These are phyloP conservation scores for Metridium senile DNA, from an alignment of 92 coral and sea anemone species.

Conservation along the genomic window DNA sequence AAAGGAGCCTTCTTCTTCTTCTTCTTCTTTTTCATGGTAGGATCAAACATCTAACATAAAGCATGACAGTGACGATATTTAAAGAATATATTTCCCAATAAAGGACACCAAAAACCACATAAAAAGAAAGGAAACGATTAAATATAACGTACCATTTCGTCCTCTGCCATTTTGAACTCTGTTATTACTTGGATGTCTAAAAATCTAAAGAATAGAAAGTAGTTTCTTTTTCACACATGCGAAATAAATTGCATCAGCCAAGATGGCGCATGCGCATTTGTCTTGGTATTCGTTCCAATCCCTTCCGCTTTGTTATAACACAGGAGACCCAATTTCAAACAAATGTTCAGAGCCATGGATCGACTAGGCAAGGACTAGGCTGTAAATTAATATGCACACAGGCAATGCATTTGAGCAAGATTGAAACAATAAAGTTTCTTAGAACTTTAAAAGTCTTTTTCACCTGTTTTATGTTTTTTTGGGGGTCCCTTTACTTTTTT, in stretches of 20 bases:
- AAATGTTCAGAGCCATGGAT: too few species aligned
- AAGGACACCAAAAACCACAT: background rate
- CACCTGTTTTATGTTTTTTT: too few species aligned
- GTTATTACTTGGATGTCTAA: constrained; percentile 1
- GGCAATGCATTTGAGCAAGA: too few species aligned
- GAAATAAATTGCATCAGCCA: constrained; percentile 89
- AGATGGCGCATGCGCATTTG: constrained; percentile 59
- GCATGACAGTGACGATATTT: background rate
- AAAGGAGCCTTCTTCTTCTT: constrained; percentile 83
- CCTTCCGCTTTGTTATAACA: background rate
- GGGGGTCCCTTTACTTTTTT: too few species aligned
- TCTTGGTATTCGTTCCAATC: constrained; percentile 22
- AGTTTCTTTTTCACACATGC: constrained; percentile 40
- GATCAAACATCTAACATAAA: constrained; percentile 70
- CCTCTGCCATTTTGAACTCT: constrained; percentile 68
- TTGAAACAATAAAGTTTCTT: too few species aligned
- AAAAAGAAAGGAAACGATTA: background rate
- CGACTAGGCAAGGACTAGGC: too few species aligned
- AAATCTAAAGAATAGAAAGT: background rate
- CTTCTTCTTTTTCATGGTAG: constrained; percentile 96
- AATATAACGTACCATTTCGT: constrained; percentile 64
- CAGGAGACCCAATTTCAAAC: constrained; percentile 4
- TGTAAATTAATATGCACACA: too few species aligned
- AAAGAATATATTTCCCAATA: background rate
- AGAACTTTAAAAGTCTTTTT: too few species aligned